A percentile compares a stretch with the other conserved stretches of the same genome.
Conservation (phyloP, 2,113 vertebrate genomes). For the Dicerorhinus sumatrensis region DNA sequence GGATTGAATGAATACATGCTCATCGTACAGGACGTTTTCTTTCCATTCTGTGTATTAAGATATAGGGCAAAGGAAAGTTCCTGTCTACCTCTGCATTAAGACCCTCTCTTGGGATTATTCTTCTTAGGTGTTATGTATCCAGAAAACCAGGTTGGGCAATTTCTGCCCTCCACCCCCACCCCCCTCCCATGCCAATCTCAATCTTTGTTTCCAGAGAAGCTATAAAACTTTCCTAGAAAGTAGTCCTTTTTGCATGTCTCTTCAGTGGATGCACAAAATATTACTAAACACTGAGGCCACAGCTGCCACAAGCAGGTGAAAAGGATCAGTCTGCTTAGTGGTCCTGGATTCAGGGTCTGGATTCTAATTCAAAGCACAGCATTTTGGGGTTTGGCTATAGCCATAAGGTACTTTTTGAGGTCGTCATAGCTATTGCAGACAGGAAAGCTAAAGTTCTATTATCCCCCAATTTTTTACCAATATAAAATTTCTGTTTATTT, state of each 20-base stretch:
- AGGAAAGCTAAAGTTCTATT: slow-evolving; percentile 53
- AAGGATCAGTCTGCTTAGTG: background rate
- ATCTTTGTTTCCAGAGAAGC: background rate
- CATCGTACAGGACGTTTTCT: background rate
- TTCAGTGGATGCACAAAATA: background rate
- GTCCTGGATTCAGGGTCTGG: background rate
- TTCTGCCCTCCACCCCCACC: background rate
- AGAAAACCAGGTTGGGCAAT: background rate
- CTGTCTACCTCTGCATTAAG: background rate
- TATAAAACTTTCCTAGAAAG: background rate
- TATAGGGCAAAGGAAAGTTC: background rate
- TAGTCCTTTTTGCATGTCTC: background rate
- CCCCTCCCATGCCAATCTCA: background rate
- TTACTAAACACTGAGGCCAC: background rate
- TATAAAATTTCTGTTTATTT: slow-evolving; percentile 11
- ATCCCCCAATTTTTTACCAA: background rate
- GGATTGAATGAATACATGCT: background rate
- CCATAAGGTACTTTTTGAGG: background rate
- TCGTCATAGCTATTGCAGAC: background rate
- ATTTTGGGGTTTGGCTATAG: background rate
- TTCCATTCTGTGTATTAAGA: background rate
- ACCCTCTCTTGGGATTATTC: background rate
- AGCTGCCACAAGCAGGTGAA: background rate
- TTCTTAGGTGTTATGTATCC: background rate
- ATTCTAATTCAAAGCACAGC: background rate